Evolutionary conservation across 2,113 vertebrate genomes (phyloP), one percentile per base, ranked within the genome.

Genomic region (Trichechus manatus): DNA sequence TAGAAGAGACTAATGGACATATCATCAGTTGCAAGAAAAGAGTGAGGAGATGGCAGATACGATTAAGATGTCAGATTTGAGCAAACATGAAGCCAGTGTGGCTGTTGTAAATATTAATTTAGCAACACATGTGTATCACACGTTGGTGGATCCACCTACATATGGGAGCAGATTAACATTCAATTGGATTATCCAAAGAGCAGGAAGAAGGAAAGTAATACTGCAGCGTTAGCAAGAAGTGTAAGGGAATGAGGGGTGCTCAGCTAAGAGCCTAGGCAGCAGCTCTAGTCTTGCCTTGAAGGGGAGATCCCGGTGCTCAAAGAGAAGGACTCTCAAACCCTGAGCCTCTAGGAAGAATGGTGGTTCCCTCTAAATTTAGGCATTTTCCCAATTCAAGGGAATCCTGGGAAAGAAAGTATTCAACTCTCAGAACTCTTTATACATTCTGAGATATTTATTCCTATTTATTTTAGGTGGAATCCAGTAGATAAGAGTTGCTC

Each of bases 11-110:
- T 36, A 59, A 74, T 39, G 20, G 56, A 91, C 44, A 42, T 33
- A 94, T 74, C 44, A 27, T 20, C 85, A 94, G 66, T 66, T n/a
- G 31, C 33, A 82, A 96, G 42, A 89, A 22, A 84, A 84, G 42
- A 59, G 17, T 39, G 14, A 90, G 14, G 61, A 66, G 13, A 44
- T 36, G 6, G 44, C 85, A 88, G 66, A 66, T 78, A 22, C 29
- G 31, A 27, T 44, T 15, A 47, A 85, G 4, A 5, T 39, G 79
- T 14, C 15, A 82, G 5, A 78, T 70, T 5, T 68, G 81, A 87
- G 36, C 15, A 70, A 36, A 88, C 6, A 27, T 14, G 25, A 90
- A 64, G 17, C 25, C 5, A 27, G 2, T 10, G 0, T 44, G 31
- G 20, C 27, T 82, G 9, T n/a, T 64, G 50, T 53, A 29, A 79